Evolutionary conservation across 2,113 vertebrate genomes (phyloP), one percentile per base, ranked within the genome.

Genomic region (Poicephalus gulielmi): DNA sequence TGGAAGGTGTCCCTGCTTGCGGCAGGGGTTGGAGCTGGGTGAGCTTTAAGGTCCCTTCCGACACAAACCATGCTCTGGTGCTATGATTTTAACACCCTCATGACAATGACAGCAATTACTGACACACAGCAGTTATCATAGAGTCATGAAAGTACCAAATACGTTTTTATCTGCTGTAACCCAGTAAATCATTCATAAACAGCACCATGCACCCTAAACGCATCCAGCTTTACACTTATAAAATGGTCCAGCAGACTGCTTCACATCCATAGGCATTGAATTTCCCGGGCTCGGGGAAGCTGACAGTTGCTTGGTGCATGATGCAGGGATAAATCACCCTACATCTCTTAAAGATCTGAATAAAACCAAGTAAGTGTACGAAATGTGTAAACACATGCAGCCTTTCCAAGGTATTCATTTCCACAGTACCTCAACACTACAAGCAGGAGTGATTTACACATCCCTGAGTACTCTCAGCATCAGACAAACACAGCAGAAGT

Each of bases 281-380:
- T 46, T 50, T 44, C 63, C 23, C 1, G 0, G 24, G 17, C 15
- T 30, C 28, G 25, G 43, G 1, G 10, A 44, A n/a, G 27, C 33
- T 5, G 19, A 14, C 4, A 6, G n/a, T 13, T 5, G 7, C 13
- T 8, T 8, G 16, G 57, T 28, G 44, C 10, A 0, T 1, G 17
- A 39, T 25, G 68, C 55, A 76, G 41, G 17, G 73, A n/a, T 9
- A 60, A 19, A 59, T 24, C 22, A 59, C 57, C 33, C 13, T 35
- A 16, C 57, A 52, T 35, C 33, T n/a, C 43, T 37, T n/a, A 33
- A 50, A 39, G 76, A 67, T 6, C 11, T 28, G 50, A 71, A 60
- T 43, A 52, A 68, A 86, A 59, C 27, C n/a, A 82, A 70, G 2
- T 9, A 67, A 27, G 10, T 7, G 1, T 14, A 50, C 18, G 24